Evolutionary conservation across 2,888 invertebrate genomes (phyloP).

Genomic region (Watsonalla cultraria): DNA sequence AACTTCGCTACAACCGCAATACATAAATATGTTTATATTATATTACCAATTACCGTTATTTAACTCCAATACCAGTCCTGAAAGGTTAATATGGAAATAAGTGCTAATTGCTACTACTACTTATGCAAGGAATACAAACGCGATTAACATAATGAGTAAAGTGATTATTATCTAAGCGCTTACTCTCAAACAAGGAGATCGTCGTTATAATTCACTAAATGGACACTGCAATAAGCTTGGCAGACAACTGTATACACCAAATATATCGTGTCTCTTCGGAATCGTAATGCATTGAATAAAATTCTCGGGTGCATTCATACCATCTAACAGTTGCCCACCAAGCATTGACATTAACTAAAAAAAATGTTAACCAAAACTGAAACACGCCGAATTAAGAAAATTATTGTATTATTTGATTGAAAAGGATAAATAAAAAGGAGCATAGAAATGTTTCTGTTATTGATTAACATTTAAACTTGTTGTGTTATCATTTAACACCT

Average conservation of each 20-base stretch:
- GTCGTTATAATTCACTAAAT: slow-evolving; percentile 57
- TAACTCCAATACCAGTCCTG: slow-evolving; percentile 13
- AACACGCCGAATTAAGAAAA: slow-evolving; percentile 18
- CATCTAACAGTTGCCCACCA: slow-evolving; percentile 33
- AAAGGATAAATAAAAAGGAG: slow-evolving; percentile 9
- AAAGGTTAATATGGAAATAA: slow-evolving; percentile 9
- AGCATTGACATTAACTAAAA: slow-evolving; percentile 46
- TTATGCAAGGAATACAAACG: slow-evolving; percentile 29
- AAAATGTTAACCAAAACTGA: slow-evolving; percentile 49
- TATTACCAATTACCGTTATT: slow-evolving; percentile 6
- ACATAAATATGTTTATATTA: slow-evolving; percentile 5
- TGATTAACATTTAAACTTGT: slow-evolving; percentile 40
- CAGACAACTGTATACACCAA: slow-evolving; percentile 12
- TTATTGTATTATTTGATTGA: background rate
- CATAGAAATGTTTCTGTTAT: slow-evolving; percentile 26
- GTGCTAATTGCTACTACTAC: slow-evolving; percentile 26
- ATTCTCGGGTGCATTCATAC: background rate
- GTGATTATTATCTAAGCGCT: slow-evolving; percentile 39
- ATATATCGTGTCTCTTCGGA: slow-evolving; percentile 9
- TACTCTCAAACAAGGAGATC: slow-evolving; percentile 48
- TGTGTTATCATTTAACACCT: slow-evolving; percentile 43
- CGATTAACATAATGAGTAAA: slow-evolving; percentile 38
- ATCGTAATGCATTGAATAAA: slow-evolving; percentile 1
- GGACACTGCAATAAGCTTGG: slow-evolving; percentile 38
- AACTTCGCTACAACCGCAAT: slow-evolving; percentile 8